Evolutionary conservation across 2,888 invertebrate genomes (phyloP), one percentile per base, ranked within the genome.

Genomic region (Limnephilus auricula): DNA sequence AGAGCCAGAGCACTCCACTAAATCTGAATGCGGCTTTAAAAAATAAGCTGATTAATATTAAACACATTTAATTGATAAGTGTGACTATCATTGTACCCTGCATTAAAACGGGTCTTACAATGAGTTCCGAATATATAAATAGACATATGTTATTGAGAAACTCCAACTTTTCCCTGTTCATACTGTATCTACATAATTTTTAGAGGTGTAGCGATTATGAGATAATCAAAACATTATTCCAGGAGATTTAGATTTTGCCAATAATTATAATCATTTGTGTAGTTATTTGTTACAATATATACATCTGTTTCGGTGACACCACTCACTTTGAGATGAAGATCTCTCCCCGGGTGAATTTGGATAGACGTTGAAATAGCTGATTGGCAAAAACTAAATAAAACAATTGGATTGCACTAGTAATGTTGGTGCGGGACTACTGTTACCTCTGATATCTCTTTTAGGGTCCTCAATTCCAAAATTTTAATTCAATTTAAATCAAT

Each of bases 371-470:
- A 65, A 65, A 65, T 65, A 65, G 65, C n/a, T 5, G 65, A 65
- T 65, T 87, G 87, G 65, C 65, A 87, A 89, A 15, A 79, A 79
- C 34, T 89, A 89, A 89, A 89, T 31, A 89, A 79, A 91, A 91
- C 83, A 82, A 37, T 88, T 79, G 89, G 30, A 90, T 93, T 93
- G 92, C 93, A 93, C 93, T 90, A 91, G 92, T 80, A 91, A 93
- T 93, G 93, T 91, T 90, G 93, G 91, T 78, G 90, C 91, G 86
- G 92, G 83, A 90, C 89, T 90, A 45, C 89, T 37, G 65, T 87
- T 89, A 87, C 90, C 91, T 89, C 90, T 65, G 18, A 90, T 34
- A 65, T 65, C 25, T 65, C 87, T 83, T 84, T 91, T 82, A 30
- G 50, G 86, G 86, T 84, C 84, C 65, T 84, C 18, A 37, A 84